phyloP scores from a whole-genome alignment of 2,113 vertebrate genomes.

The Camelus bactrianus region DNA sequence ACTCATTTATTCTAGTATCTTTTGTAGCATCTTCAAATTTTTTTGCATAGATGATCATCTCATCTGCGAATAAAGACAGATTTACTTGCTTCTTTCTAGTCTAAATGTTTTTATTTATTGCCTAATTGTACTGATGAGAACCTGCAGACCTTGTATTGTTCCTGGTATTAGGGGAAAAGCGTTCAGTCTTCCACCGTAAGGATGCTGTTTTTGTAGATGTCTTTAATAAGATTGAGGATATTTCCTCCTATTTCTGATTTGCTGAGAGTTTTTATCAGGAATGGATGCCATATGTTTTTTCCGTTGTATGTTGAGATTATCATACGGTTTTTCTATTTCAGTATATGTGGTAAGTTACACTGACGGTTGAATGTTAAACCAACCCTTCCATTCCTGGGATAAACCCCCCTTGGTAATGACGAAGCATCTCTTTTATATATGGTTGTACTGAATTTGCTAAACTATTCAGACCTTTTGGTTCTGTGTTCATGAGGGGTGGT shows the following conservation, averaged over 20 bases:
- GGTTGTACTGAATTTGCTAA: neutral
- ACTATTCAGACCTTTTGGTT: slow-evolving; percentile 42
- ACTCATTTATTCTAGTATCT: neutral
- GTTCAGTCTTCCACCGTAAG: neutral
- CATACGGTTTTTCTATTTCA: neutral
- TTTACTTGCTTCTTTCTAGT: neutral
- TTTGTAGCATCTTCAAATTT: neutral
- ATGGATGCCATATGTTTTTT: neutral
- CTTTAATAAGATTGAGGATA: neutral
- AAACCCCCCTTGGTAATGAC: neutral
- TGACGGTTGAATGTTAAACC: slow-evolving; percentile 8
- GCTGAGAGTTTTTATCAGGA: neutral
- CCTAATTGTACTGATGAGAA: neutral
- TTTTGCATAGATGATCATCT: neutral
- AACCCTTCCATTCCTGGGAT: neutral
- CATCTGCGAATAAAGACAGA: neutral
- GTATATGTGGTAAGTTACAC: neutral
- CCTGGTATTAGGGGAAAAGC: neutral
- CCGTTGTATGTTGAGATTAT: neutral
- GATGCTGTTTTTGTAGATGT: neutral
- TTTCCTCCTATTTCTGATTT: slow-evolving; percentile 2
- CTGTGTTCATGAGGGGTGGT: neutral
- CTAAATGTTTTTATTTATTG: neutral
- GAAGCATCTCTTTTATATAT: neutral
- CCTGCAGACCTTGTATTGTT: neutral